Conservation (phyloP, 2,113 vertebrate genomes). For the Coracopsis vasa region DNA sequence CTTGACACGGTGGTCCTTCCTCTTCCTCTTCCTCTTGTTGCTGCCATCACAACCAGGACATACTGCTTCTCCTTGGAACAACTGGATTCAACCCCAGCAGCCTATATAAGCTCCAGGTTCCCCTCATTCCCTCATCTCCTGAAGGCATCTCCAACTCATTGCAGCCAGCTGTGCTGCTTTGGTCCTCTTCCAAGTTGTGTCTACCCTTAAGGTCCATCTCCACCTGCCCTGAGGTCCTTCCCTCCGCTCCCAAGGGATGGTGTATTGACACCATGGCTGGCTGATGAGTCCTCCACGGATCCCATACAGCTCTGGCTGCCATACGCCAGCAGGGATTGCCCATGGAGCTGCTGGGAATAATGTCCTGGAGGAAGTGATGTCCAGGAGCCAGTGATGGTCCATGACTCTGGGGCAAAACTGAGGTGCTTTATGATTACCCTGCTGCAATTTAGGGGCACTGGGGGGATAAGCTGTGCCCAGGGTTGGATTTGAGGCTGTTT, state of each 20-base stretch:
- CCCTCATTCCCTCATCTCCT: neutral
- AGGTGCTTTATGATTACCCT: neutral
- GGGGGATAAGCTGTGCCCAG: accelerated
- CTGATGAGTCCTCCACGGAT: neutral
- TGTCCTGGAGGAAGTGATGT: too few species aligned
- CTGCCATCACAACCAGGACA: accelerated
- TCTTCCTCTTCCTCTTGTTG: neutral
- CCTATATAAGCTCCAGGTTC: neutral
- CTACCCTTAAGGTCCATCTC: neutral
- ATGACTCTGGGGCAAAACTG: accelerated
- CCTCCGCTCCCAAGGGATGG: neutral
- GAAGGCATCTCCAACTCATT: accelerated
- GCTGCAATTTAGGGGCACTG: accelerated
- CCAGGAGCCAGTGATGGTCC: accelerated
- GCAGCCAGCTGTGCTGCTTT: neutral
- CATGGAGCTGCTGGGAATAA: neutral
- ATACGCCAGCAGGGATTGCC: neutral
- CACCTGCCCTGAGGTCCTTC: accelerated
- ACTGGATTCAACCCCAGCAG: neutral
- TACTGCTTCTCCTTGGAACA: neutral
- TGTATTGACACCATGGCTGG: accelerated
- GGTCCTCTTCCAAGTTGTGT: neutral
- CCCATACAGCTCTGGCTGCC: accelerated
- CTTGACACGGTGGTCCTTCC: accelerated
- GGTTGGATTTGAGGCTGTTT: neutral